Percentiles rank a stretch among this genome's conserved stretches.
These are phyloP conservation scores for Potorous gilbertii DNA, from an alignment of 2,797 vertebrate genomes.

Conservation along the genomic window DNA sequence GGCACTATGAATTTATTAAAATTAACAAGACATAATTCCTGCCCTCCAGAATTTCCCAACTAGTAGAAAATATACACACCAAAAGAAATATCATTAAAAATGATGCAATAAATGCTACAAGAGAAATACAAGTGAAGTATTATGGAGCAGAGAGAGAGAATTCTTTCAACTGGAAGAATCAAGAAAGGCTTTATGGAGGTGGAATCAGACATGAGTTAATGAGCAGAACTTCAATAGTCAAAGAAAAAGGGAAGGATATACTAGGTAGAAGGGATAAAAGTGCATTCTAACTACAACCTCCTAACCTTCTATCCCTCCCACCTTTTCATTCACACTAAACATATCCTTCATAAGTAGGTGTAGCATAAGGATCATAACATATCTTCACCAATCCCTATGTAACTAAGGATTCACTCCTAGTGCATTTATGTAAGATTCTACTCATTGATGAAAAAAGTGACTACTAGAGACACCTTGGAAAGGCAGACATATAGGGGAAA, in stretches of 20 bases:
- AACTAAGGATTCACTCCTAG: too few species aligned
- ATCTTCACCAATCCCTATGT: background rate
- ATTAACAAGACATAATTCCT: background rate
- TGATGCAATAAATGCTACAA: background rate
- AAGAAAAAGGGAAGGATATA: too few species aligned
- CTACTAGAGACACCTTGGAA: background rate
- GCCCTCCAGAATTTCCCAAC: background rate
- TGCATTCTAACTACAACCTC: too few species aligned
- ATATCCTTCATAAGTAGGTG: background rate
- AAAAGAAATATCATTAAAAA: background rate
- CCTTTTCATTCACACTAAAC: too few species aligned
- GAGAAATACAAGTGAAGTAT: background rate
- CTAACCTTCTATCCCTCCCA: too few species aligned
- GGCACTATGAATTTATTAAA: background rate
- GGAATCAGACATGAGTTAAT: background rate
- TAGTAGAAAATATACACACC: background rate
- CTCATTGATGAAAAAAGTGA: background rate
- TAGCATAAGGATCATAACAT: background rate
- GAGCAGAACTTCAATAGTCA: too few species aligned
- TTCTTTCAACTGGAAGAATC: background rate
- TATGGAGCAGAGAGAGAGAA: background rate
- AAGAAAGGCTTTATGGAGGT: background rate
- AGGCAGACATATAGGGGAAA: background rate
- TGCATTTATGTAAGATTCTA: background rate
- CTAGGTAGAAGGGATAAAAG: too few species aligned